Percentiles rank a stretch among this genome's conserved stretches.
Conservation (phyloP, 1,140 invertebrate genomes). For the Luehdorfia chinensis region DNA sequence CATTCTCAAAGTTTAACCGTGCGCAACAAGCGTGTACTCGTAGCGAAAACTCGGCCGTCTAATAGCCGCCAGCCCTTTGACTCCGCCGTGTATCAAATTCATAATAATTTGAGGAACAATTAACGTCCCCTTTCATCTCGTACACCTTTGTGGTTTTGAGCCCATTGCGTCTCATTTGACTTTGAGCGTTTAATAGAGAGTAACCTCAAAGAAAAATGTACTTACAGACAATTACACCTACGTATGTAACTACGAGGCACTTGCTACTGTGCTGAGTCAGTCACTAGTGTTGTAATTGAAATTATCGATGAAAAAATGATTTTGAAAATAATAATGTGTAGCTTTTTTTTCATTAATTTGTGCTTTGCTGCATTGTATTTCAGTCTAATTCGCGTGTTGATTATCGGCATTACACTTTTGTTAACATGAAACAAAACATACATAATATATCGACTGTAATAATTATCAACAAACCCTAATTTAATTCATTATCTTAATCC, state of each 20-base stretch:
- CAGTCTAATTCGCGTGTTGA: too few relatives aligned
- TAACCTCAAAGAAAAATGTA: conserved; percentile 77
- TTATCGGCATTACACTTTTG: too few relatives aligned
- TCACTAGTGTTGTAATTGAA: conserved; percentile 30
- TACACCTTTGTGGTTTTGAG: conserved; percentile 64
- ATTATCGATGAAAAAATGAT: too few relatives aligned
- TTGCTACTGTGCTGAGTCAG: conserved; percentile 61
- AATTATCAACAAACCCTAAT: too few relatives aligned
- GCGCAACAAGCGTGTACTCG: conserved; percentile 12
- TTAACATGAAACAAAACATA: too few relatives aligned
- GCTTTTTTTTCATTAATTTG: too few relatives aligned
- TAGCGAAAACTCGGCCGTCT: conserved; percentile 13
- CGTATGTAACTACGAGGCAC: conserved; percentile 69
- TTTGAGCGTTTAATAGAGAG: conserved; percentile 73
- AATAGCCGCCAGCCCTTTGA: conserved; percentile 46
- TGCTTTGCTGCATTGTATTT: too few relatives aligned
- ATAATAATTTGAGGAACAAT: conserved; percentile 75
- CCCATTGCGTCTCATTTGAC: conserved; percentile 70
- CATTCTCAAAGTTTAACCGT: conserved; percentile 8
- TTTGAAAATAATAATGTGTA: too few relatives aligned
- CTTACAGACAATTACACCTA: conserved; percentile 74
- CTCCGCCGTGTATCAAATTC: conserved; percentile 60
- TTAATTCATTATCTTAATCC: too few relatives aligned
- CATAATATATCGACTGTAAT: too few relatives aligned
- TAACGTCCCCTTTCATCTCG: conserved; percentile 58